Evolutionary conservation across 2,888 invertebrate genomes (phyloP).

Genomic region (Leptarthrus brevirostris): DNA sequence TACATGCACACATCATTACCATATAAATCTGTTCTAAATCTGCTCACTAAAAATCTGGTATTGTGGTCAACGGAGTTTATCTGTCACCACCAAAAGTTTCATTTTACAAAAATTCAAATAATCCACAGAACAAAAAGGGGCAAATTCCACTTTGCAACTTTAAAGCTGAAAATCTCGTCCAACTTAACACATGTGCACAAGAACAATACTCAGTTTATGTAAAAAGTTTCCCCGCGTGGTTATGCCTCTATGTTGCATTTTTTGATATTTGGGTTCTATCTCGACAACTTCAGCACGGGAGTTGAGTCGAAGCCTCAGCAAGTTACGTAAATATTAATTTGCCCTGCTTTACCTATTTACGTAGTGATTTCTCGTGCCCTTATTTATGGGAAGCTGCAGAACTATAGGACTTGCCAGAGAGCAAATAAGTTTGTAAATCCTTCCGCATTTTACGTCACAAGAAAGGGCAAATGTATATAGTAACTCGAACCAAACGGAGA

Average conservation of each 20-base stretch:
- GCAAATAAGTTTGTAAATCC: slow-evolving; percentile 16
- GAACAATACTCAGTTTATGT: slow-evolving; percentile 20
- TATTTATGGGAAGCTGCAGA: background rate
- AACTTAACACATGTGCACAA: slow-evolving; percentile 10
- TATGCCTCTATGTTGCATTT: background rate
- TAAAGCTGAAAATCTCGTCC: slow-evolving; percentile 7
- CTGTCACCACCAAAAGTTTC: slow-evolving; percentile 1
- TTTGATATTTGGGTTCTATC: slow-evolving; percentile 2
- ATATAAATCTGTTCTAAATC: too few relatives aligned
- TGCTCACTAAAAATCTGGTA: too few relatives aligned
- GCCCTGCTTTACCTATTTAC: slow-evolving; percentile 1
- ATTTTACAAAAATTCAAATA: slow-evolving; percentile 24
- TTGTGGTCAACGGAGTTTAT: background rate
- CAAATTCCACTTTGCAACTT: slow-evolving; percentile 11
- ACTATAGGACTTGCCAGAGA: background rate
- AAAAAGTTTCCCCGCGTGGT: slow-evolving; percentile 7
- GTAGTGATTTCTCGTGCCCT: too few relatives aligned
- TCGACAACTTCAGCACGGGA: slow-evolving; percentile 2
- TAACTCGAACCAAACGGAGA: background rate
- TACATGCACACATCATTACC: background rate
- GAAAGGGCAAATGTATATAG: background rate
- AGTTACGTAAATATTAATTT: slow-evolving; percentile 27
- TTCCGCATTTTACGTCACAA: background rate
- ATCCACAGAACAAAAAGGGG: slow-evolving; percentile 15
- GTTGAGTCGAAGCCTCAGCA: background rate